Evolutionary conservation across 2,797 vertebrate species (phyloP), one percentile per base, ranked within the genome.

Genomic region (Bryconaethiops microstoma): DNA sequence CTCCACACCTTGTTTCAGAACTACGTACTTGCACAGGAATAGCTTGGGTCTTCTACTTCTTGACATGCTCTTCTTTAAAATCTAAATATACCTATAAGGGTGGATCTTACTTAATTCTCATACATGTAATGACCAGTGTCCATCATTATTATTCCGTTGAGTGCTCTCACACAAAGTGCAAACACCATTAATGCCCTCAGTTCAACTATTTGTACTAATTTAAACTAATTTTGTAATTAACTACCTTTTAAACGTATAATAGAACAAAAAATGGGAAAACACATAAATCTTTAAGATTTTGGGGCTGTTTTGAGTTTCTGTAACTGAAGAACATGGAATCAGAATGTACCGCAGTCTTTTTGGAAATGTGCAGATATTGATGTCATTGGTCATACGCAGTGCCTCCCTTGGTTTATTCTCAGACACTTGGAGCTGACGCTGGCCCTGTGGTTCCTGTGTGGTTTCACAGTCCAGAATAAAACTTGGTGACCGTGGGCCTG

Each of bases 401-500:
- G 52, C 54, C 77, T 81, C 76, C 80, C 79, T 85, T 39, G 82
- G 86, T 87, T 88, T 86, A 85, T 89, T 85, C 84, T 57, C 71
- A 84, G 86, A 80, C 76, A 72, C 55, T 87, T 86, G 78, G 85
- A 82, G 83, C 79, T 82, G 76, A 75, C 79, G 25, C 64, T 65
- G 80, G 83, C 76, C 55, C 85, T 88, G 90, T 78, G 89, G 90
- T 89, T 86, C 90, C 84, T 69, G 45, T 45, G 85, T 87, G 89
- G 91, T 86, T 87, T 87, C 25, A 84, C 40, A 3, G 85, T 89
- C 88, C 86, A 86, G 91, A 91, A 92, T 92, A 92, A 86, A 89
- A 85, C 84, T 39, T 60, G 29, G 87, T 84, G 84, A 64, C 76
- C 48, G 50, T 89, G 55, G 89, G 90, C 89, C 87, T 74, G 86